phyloP scores from a whole-genome alignment of 2,888 invertebrate genomes.

The Himalopsyche kuldschensis region DNA sequence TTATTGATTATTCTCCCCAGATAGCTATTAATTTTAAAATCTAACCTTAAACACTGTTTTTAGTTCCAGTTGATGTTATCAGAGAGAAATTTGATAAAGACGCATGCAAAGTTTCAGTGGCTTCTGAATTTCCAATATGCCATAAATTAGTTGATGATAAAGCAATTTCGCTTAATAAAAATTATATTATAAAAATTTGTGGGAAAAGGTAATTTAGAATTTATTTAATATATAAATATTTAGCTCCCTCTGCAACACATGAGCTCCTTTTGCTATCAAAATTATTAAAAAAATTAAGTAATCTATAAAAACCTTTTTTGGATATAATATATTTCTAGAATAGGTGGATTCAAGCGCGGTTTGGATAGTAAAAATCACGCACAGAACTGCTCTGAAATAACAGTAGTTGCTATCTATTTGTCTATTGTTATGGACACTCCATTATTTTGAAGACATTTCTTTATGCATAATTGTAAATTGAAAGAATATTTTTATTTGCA shows the following conservation, averaged over 20 bases:
- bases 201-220: slow-evolving; percentile 57
- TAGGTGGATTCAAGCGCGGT: no score
- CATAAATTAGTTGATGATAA: slow-evolving; percentile 48
- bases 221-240: no score
- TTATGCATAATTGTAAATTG: background rate
- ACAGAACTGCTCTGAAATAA: no score
- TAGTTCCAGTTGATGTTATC: background rate
- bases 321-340: no score
- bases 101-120: slow-evolving; percentile 25
- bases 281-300: no score
- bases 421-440: background rate
- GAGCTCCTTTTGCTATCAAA: no score
- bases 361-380: no score
- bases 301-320: no score
- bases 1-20: background rate
- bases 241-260: no score
- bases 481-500: slow-evolving; percentile 25
- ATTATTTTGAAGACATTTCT: background rate
- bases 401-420: no score
- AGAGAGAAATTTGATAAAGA: slow-evolving; percentile 3
- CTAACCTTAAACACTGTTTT: background rate
- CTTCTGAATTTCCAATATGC: slow-evolving; percentile 33
- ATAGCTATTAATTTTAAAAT: background rate
- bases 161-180: slow-evolving; percentile 56
- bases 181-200: slow-evolving; percentile 64